Conservation (phyloP, 2,888 invertebrate genomes). For the Lepetodrilus schrolli region DNA sequence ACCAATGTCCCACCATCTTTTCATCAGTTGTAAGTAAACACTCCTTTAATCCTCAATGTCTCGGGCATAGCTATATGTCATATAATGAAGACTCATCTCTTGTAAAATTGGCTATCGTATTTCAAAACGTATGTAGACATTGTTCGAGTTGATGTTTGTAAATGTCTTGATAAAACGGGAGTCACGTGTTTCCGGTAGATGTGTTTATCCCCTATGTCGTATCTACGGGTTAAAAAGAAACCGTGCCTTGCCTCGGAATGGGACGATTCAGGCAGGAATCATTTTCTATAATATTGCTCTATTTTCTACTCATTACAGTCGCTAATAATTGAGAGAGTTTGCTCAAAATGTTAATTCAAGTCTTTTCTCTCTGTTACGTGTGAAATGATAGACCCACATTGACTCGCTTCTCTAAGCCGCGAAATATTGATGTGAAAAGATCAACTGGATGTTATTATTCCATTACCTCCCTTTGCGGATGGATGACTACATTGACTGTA, state of each 20-base stretch:
- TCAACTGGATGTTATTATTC: slow-evolving; percentile 15
- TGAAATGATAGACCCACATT: slow-evolving; percentile 15
- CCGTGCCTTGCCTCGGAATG: not conserved
- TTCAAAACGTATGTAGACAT: not conserved
- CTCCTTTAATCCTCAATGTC: not conserved
- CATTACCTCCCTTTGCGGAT: slow-evolving; percentile 12
- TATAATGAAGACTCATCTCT: slow-evolving; percentile 1
- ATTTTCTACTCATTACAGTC: slow-evolving; percentile 15
- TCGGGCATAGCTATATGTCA: not conserved
- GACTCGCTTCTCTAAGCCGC: slow-evolving; percentile 5
- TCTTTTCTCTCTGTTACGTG: slow-evolving; percentile 10
- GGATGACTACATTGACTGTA: not conserved
- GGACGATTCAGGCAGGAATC: not conserved
- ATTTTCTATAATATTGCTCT: slow-evolving; percentile 3
- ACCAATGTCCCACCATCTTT: not conserved
- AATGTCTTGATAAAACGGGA: not conserved
- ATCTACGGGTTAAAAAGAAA: not conserved
- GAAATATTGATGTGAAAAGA: slow-evolving; percentile 22
- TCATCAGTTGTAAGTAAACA: not conserved
- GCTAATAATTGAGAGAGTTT: slow-evolving; percentile 16
- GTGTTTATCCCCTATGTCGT: not conserved
- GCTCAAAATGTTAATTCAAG: slow-evolving; percentile 23
- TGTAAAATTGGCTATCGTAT: not conserved
- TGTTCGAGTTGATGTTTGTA: not conserved
- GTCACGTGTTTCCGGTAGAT: slow-evolving; percentile 10